Percentiles rank a stretch among this genome's conserved stretches.
phyloP scores from a whole-genome alignment of 2,113 vertebrate genomes.

The Cochlearius cochlearius region DNA sequence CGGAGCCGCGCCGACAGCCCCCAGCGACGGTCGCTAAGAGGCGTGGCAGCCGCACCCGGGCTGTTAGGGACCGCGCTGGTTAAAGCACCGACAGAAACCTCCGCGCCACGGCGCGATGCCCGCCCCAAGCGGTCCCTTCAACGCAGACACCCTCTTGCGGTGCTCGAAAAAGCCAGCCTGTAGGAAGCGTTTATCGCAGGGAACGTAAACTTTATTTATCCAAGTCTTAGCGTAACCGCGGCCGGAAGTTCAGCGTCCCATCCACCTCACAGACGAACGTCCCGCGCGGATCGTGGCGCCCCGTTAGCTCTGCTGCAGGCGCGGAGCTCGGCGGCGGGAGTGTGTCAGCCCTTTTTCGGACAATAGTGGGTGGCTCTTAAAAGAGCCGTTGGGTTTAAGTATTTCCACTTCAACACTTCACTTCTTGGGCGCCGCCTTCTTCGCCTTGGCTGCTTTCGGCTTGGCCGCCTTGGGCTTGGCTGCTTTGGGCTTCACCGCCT shows the following conservation, averaged over 20 bases:
- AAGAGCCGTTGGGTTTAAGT: constrained; percentile 73
- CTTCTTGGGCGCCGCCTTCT: constrained; percentile 45
- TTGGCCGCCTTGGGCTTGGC: background rate
- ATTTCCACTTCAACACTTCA: constrained; percentile 53
- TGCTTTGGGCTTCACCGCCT: background rate
- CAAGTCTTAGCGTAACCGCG: background rate
- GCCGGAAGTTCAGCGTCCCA: background rate
- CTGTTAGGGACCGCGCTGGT: background rate
- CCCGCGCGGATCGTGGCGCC: background rate
- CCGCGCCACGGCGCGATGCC: background rate
- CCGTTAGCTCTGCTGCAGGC: background rate
- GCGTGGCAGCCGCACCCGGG: background rate
- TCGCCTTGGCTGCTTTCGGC: constrained; percentile 18
- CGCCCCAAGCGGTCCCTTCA: background rate
- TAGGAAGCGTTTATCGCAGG: background rate
- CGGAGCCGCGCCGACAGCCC: background rate
- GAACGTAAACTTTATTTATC: constrained; percentile 34
- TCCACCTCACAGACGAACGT: background rate
- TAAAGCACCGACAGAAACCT: background rate
- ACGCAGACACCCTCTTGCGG: background rate
- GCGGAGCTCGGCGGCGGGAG: background rate
- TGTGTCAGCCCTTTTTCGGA: constrained; percentile 21
- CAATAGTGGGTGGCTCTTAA: constrained; percentile 71
- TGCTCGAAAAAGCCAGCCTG: background rate
- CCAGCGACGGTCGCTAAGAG: background rate